These are phyloP conservation scores for Stomorhina lunata DNA, from an alignment of 2,888 invertebrate species.

Conservation along the genomic window DNA sequence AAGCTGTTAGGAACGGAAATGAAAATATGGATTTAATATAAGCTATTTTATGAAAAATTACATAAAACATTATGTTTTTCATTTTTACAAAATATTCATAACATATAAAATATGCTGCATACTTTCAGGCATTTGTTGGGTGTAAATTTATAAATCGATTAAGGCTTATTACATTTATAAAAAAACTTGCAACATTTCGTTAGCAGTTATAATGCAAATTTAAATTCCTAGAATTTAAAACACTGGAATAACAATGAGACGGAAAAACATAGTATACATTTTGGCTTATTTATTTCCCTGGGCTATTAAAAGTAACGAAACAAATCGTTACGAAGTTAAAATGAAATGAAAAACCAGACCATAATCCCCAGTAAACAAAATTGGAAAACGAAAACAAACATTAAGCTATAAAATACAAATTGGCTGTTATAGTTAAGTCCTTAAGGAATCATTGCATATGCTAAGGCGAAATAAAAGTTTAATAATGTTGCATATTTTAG, in stretches of 20 bases:
- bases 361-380: background rate
- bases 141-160: constrained; percentile 42
- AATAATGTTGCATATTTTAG: background rate
- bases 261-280: background rate
- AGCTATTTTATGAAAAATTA: background rate
- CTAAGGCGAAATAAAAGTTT: background rate
- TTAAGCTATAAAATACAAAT: background rate
- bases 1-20: constrained; percentile 10
- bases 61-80: constrained; percentile 10
- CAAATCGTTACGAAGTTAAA: background rate
- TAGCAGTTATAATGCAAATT: background rate
- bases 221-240: background rate
- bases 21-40: constrained; percentile 30
- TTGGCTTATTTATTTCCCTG: background rate
- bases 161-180: background rate
- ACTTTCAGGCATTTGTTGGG: background rate
- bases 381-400: background rate
- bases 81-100: background rate
- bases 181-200: background rate
- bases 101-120: constrained; percentile 35
- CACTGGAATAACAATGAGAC: background rate
- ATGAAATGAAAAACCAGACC: background rate
- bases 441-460: background rate
- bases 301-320: background rate
- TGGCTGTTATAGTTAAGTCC: background rate